Percentiles rank a stretch among this genome's conserved stretches.
These are phyloP conservation scores for Prosapia bicincta DNA, from an alignment of 2,888 invertebrate genomes.

Conservation along the genomic window DNA sequence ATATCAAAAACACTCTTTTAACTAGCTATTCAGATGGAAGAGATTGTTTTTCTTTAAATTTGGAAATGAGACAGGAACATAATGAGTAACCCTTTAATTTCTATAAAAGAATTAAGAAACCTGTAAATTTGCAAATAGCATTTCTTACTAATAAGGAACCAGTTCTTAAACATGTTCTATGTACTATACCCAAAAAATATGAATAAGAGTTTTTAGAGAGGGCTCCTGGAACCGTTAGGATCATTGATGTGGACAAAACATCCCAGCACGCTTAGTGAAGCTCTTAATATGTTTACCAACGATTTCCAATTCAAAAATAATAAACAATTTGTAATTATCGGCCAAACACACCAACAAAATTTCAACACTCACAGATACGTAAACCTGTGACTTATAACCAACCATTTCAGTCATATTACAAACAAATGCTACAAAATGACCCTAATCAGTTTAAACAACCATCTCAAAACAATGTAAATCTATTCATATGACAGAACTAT, in stretches of 20 bases:
- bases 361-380: background rate
- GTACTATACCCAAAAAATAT: background rate
- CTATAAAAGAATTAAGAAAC: background rate
- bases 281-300: background rate
- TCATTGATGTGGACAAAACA: background rate
- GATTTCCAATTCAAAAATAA: background rate
- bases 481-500: background rate
- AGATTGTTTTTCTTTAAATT: no score
- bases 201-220: background rate
- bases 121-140: background rate
- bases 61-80: no score
- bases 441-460: background rate
- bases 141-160: background rate
- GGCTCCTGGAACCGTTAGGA: background rate
- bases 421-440: background rate
- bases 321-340: background rate
- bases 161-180: background rate
- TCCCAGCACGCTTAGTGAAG: background rate
- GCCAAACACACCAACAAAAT: background rate
- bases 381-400: background rate
- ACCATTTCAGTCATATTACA: background rate
- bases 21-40: no score
- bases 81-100: background rate
- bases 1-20: no score
- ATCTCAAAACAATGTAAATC: no score